Evolutionary conservation across 1,140 invertebrate species (phyloP).

Genomic region (Pogonus chalceus): DNA sequence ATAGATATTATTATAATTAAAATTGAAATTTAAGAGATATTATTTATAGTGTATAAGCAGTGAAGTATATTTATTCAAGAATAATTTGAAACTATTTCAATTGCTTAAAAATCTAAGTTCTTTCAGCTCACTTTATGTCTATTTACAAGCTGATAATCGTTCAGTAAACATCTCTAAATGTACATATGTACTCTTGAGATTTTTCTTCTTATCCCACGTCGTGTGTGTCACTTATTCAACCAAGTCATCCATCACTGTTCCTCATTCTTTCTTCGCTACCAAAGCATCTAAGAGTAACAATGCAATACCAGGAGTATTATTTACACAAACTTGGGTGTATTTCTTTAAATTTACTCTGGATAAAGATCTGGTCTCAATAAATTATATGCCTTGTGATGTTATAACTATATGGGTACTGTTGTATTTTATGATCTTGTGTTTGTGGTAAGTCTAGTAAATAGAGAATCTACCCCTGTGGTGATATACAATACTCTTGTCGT

Average conservation of each 20-base stretch:
- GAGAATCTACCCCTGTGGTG: not conserved
- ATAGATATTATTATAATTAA: no score
- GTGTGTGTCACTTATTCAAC: not conserved
- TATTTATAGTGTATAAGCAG: no score
- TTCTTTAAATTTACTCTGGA: not conserved
- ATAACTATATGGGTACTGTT: no score
- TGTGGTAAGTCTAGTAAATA: no score
- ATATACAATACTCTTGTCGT: not conserved
- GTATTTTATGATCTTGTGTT: no score
- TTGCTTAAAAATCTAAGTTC: no score
- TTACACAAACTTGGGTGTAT: not conserved
- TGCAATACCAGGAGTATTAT: not conserved
- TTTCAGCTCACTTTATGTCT: not conserved
- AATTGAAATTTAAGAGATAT: no score
- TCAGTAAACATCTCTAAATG: not conserved
- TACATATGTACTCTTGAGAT: not conserved
- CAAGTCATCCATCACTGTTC: not conserved
- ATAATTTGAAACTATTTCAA: no score
- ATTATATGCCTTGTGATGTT: no score
- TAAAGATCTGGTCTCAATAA: not conserved
- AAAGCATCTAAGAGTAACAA: not conserved
- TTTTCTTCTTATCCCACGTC: not conserved
- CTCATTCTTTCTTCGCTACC: not conserved
- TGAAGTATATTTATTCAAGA: no score
- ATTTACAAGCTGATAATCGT: not conserved